phyloP scores from a whole-genome alignment of 1,140 invertebrate species.

The Papilio xuthus region DNA sequence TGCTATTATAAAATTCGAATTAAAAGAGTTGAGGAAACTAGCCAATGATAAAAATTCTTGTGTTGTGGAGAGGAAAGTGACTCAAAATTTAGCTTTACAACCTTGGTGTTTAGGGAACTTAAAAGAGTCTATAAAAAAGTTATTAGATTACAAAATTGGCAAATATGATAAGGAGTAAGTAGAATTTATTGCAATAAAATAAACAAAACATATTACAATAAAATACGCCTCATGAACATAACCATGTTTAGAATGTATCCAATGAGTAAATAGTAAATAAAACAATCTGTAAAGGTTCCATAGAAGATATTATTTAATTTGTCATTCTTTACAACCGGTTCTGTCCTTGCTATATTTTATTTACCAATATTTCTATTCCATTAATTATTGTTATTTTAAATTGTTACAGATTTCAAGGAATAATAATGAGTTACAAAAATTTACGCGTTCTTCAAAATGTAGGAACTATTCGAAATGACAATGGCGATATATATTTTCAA shows the following conservation, averaged over 20 bases:
- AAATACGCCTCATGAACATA: no score
- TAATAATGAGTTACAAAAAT: conserved; percentile 85
- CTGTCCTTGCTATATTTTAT: not conserved
- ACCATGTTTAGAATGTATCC: not conserved
- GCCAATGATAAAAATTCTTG: conserved; percentile 82
- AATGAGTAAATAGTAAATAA: not conserved
- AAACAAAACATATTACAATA: no score
- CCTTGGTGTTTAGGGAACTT: conserved; percentile 84
- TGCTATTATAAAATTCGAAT: conserved; percentile 76
- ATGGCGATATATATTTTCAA: conserved; percentile 83
- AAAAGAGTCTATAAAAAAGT: conserved; percentile 79
- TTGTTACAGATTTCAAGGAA: conserved; percentile 80
- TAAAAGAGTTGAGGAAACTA: conserved; percentile 73
- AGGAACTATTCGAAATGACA: conserved; percentile 82
- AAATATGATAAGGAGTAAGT: conserved; percentile 68
- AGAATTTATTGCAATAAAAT: not conserved
- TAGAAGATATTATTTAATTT: not conserved
- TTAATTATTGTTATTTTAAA: conserved; percentile 1
- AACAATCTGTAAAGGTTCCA: not conserved
- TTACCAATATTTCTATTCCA: not conserved
- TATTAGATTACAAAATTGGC: conserved; percentile 80
- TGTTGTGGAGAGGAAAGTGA: conserved; percentile 80
- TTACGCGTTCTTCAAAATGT: conserved; percentile 81
- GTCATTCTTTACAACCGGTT: not conserved
- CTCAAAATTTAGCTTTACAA: conserved; percentile 82